Percentiles rank a stretch among this genome's conserved stretches.
Evolutionary conservation across 2,888 invertebrate genomes (phyloP).

Genomic region (Hedychridium roseum): DNA sequence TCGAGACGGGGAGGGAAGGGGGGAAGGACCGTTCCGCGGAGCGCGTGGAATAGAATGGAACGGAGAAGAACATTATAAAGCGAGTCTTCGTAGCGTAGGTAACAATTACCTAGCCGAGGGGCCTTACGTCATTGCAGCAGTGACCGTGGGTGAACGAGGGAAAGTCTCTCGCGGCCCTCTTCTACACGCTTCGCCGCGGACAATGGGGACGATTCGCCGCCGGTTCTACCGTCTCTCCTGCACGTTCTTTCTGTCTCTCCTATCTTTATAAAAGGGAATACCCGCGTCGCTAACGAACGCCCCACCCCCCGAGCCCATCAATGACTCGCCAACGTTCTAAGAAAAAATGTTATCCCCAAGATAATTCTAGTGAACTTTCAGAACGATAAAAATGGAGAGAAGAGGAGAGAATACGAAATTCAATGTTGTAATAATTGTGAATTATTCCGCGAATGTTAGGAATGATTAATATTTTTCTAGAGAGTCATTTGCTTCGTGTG

Average conservation of each 20-base stretch:
- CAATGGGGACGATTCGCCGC: constrained; percentile 49
- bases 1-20: neutral
- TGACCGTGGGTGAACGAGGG: constrained; percentile 60
- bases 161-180: constrained; percentile 53
- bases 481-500: too few relatives aligned
- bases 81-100: constrained; percentile 41
- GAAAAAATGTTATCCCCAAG: too few relatives aligned
- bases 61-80: constrained; percentile 35
- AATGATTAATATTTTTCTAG: too few relatives aligned
- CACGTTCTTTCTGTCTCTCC: too few relatives aligned
- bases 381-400: too few relatives aligned
- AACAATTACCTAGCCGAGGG: constrained; percentile 50
- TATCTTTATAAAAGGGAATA: too few relatives aligned
- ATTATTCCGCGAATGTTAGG: neutral
- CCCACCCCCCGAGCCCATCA: too few relatives aligned
- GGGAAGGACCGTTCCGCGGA: constrained; percentile 2
- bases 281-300: too few relatives aligned
- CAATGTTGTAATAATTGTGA: neutral
- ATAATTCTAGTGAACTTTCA: too few relatives aligned
- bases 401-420: too few relatives aligned
- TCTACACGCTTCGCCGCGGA: constrained; percentile 57
- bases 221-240: too few relatives aligned
- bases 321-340: too few relatives aligned
- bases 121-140: constrained; percentile 56
- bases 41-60: constrained; percentile 19